Percentiles rank a stretch among this genome's conserved stretches.
Evolutionary conservation across 2,113 vertebrate genomes (phyloP).

Genomic region (Stomatorhinus ivindoensis): DNA sequence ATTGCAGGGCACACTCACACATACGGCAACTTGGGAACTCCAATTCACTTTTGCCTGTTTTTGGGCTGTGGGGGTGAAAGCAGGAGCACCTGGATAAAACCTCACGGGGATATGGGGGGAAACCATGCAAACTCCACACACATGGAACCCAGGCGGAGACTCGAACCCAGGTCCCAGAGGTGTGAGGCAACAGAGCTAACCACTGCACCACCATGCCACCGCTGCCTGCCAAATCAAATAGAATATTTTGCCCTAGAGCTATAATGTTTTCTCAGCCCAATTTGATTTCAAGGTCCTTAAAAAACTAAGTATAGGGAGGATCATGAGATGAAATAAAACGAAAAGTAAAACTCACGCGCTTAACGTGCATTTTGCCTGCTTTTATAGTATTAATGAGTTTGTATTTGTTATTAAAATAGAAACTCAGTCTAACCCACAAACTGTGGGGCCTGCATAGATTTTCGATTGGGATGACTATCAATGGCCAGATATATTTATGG

Average conservation of each 20-base stretch:
- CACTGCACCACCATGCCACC: no score
- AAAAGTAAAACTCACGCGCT: not conserved
- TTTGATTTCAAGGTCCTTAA: not conserved
- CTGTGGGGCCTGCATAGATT: not conserved
- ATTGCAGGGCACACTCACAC: no score
- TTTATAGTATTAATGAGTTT: not conserved
- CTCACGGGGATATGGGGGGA: no score
- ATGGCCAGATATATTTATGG: not conserved
- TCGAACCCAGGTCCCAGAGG: no score
- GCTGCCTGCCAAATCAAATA: no score
- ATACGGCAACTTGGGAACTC: no score
- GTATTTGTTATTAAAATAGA: not conserved
- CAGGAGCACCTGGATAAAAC: no score
- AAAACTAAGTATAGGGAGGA: not conserved
- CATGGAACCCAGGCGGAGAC: no score
- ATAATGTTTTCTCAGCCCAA: not conserved
- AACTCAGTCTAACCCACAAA: not conserved
- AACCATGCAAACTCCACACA: no score
- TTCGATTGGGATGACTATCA: not conserved
- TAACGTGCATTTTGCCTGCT: not conserved
- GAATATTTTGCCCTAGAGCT: not conserved
- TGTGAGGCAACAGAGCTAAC: no score
- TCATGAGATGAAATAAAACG: not conserved
- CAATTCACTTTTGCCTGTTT: no score
- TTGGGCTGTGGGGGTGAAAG: no score